Percentiles rank a stretch among this genome's conserved stretches.
Evolutionary conservation across 2,797 vertebrate species (phyloP).

Genomic region (Leucoraja ocellata): DNA sequence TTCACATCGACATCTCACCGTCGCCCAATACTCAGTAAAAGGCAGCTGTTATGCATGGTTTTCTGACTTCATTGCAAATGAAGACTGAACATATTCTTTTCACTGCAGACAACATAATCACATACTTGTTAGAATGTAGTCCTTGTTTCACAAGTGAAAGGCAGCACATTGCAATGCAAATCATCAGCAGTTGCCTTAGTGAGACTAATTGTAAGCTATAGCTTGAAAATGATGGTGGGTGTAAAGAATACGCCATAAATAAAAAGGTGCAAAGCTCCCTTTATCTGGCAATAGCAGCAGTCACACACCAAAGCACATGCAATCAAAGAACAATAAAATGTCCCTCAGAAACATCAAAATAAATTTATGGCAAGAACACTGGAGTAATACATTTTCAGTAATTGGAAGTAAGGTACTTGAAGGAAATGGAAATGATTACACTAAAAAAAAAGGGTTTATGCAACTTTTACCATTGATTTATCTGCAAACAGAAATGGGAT

Average conservation of each 20-base stretch:
- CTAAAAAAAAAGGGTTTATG: neutral
- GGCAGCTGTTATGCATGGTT: conserved; percentile 49
- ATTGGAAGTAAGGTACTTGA: neutral
- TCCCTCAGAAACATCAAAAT: neutral
- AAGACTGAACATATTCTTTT: conserved; percentile 48
- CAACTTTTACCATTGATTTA: neutral
- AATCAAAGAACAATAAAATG: neutral
- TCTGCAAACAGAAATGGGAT: neutral
- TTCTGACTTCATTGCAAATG: conserved; percentile 53
- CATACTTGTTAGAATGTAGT: conserved; percentile 51
- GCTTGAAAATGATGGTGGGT: conserved; percentile 53
- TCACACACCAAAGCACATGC: neutral
- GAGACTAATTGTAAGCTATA: conserved; percentile 53
- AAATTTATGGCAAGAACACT: neutral
- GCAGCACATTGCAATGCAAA: conserved; percentile 67
- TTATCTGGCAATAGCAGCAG: conserved; percentile 12
- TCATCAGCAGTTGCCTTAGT: conserved; percentile 54
- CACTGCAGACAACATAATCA: conserved; percentile 62
- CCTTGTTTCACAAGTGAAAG: conserved; percentile 69
- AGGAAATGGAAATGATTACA: neutral
- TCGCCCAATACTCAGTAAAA: conserved; percentile 46
- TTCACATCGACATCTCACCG: neutral
- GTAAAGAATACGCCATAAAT: conserved; percentile 46
- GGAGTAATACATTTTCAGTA: neutral
- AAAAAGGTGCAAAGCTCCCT: conserved; percentile 40